Evolutionary conservation across 2,888 invertebrate genomes (phyloP).

Genomic region (Drosophila percnosoma): DNA sequence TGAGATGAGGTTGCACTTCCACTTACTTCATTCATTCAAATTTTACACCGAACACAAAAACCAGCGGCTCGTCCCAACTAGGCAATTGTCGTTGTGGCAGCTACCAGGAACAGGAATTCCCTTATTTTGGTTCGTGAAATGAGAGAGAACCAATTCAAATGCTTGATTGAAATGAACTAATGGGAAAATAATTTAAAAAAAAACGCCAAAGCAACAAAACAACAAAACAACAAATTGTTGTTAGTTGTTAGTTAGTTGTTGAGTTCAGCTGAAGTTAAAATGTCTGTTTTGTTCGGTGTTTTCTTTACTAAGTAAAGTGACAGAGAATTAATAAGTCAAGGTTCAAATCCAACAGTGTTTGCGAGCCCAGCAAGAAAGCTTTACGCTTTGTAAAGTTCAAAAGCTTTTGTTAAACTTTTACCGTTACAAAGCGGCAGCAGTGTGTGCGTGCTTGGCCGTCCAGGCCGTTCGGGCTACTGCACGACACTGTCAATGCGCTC

Average conservation of each 20-base stretch:
- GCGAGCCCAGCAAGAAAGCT: background rate
- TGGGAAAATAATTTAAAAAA: background rate
- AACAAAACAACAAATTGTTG: background rate
- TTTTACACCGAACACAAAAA: background rate
- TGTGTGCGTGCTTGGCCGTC: background rate
- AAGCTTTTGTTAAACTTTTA: slow-evolving; percentile 7
- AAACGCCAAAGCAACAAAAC: background rate
- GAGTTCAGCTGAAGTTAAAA: background rate
- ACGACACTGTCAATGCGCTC: background rate
- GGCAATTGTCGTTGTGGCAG: background rate
- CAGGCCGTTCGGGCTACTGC: background rate
- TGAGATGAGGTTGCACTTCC: slow-evolving; percentile 1
- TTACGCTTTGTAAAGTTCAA: background rate
- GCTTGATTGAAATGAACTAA: background rate
- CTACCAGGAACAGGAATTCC: background rate
- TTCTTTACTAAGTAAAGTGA: background rate
- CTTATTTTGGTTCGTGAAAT: background rate
- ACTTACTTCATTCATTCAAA: background rate
- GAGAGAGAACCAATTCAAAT: background rate
- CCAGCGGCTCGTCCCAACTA: background rate
- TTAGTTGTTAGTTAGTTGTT: background rate
- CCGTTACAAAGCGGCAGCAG: slow-evolving; percentile 3
- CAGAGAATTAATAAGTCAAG: background rate
- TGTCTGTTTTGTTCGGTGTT: background rate
- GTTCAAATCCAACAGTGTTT: background rate